A percentile compares a stretch with the other conserved stretches of the same genome.
Conservation (phyloP, 2,888 invertebrate species). For the Formica aserva region DNA sequence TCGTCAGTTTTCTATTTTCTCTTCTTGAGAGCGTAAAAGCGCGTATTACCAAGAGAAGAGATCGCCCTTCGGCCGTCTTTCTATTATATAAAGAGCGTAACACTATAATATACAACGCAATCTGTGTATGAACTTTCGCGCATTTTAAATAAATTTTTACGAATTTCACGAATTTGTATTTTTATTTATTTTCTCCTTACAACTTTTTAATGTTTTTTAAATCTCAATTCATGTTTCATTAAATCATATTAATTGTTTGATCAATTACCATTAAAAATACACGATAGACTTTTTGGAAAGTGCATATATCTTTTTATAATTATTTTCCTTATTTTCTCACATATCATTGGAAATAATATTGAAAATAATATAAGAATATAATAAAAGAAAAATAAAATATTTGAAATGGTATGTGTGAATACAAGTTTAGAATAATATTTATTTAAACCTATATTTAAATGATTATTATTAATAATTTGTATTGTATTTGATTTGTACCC, state of each 20-base stretch:
- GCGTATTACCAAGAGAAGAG: not conserved
- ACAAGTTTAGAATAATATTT: not conserved
- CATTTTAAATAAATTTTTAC: not conserved
- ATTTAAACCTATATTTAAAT: not conserved
- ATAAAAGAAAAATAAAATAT: not conserved
- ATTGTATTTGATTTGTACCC: not conserved
- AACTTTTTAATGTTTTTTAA: not conserved
- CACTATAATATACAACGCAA: not conserved
- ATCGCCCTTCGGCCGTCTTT: slow-evolving; percentile 33
- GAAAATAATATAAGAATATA: not conserved
- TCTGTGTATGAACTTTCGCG: not conserved
- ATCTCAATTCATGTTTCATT: not conserved
- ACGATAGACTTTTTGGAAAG: not conserved
- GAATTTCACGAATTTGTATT: not conserved
- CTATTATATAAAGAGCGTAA: not conserved
- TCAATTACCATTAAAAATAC: not conserved
- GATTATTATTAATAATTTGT: not conserved
- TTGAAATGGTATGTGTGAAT: not conserved
- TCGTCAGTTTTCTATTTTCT: slow-evolving; percentile 27
- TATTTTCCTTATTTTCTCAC: not conserved
- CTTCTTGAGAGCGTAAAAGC: slow-evolving; percentile 8
- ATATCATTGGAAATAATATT: not conserved
- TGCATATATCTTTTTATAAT: not conserved
- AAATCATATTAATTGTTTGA: not conserved
- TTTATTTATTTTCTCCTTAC: not conserved